Conservation (phyloP, 1,140 invertebrate genomes). For the Bathynomus jamesi region DNA sequence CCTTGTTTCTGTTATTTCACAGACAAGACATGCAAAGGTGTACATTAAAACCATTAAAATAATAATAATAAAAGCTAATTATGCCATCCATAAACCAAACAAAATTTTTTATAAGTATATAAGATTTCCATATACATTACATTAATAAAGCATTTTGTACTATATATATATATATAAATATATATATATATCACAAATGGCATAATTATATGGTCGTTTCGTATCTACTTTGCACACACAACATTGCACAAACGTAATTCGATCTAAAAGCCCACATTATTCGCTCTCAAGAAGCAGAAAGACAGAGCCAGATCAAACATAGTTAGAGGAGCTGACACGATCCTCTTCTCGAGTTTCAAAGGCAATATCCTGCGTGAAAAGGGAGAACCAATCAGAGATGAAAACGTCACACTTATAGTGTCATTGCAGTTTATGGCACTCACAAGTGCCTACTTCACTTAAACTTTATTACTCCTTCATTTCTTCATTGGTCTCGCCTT, state of each 20-base stretch:
- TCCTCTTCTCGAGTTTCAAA: not conserved
- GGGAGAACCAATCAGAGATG: not conserved
- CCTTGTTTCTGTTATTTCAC: no score
- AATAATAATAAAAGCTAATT: no score
- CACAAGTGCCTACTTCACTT: not conserved
- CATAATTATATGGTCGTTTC: no score
- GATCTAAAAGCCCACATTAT: not conserved
- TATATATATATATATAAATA: not conserved
- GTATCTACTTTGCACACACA: not conserved
- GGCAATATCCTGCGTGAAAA: not conserved
- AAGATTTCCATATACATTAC: no score
- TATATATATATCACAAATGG: not conserved
- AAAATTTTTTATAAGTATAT: no score
- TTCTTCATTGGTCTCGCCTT: constrained; percentile 1
- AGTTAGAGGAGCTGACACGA: not conserved
- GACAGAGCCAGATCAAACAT: not conserved
- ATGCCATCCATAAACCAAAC: no score
- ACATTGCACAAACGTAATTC: not conserved
- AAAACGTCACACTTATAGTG: no score
- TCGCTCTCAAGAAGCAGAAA: not conserved
- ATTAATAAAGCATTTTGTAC: not conserved
- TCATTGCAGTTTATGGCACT: not conserved
- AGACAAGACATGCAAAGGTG: no score
- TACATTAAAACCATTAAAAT: no score
- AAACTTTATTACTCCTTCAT: not conserved